A percentile compares a stretch with the other conserved stretches of the same genome.
Evolutionary conservation across 2,797 vertebrate genomes (phyloP).

Genomic region (Leptodactylus fallax): DNA sequence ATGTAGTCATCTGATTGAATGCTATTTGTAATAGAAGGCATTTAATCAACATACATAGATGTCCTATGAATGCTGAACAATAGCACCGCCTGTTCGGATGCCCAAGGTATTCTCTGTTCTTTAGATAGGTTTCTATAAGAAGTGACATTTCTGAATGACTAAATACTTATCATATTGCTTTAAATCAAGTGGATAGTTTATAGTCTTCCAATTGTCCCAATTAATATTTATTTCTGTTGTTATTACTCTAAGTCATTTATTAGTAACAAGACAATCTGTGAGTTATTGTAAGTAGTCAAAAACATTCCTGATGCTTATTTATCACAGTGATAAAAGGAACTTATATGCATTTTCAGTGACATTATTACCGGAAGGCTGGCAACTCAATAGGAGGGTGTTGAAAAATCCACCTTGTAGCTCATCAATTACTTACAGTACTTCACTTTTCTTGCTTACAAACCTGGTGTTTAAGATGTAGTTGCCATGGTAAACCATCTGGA

Average conservation of each 20-base stretch:
- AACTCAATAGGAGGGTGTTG: conserved; percentile 69
- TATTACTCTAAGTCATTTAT: not conserved
- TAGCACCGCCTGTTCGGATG: too few relatives aligned
- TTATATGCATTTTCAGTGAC: conserved; percentile 66
- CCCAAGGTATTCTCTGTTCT: too few relatives aligned
- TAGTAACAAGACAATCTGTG: not conserved
- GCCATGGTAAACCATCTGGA: conserved; percentile 71
- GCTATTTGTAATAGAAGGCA: not conserved
- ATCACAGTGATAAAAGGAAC: conserved; percentile 69
- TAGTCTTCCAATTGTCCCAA: not conserved
- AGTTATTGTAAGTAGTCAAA: not conserved
- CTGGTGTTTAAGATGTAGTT: conserved; percentile 69
- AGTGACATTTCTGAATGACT: too few relatives aligned
- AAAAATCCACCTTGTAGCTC: conserved; percentile 67
- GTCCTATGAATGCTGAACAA: not conserved
- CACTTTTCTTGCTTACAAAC: conserved; percentile 73
- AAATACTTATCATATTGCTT: not conserved
- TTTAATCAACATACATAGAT: not conserved
- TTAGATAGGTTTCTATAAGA: too few relatives aligned
- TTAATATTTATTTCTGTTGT: not conserved
- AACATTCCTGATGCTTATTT: not conserved
- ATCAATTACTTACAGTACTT: conserved; percentile 72
- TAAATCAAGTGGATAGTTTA: not conserved
- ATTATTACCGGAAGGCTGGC: conserved; percentile 63
- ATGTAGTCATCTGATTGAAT: not conserved